Percentiles rank a stretch among this genome's conserved stretches.
phyloP scores from a whole-genome alignment of 2,888 invertebrate species.

The Penaeus monodon region DNA sequence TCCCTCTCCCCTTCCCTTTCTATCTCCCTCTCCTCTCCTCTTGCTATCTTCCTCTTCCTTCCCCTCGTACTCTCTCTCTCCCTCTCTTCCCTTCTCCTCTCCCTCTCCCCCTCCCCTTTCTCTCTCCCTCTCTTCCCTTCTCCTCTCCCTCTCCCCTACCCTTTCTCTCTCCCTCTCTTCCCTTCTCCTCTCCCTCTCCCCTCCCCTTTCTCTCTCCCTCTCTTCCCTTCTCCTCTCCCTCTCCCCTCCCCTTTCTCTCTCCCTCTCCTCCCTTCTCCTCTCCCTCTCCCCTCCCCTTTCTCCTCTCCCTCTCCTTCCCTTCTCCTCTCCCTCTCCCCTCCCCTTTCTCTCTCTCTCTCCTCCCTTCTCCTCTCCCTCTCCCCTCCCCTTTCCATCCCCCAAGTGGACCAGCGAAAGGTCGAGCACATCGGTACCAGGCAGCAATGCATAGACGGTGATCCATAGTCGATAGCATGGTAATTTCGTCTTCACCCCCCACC shows the following conservation, averaged over 20 bases:
- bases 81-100: too few relatives aligned
- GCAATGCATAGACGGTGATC: not conserved
- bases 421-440: not conserved
- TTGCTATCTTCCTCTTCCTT: too few relatives aligned
- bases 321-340: not conserved
- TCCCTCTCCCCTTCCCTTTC: too few relatives aligned
- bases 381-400: not conserved
- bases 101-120: not conserved
- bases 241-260: too few relatives aligned
- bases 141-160: not conserved
- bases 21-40: too few relatives aligned
- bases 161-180: not conserved
- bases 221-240: not conserved
- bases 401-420: not conserved
- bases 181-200: not conserved
- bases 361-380: not conserved
- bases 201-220: not conserved
- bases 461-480: not conserved
- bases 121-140: not conserved
- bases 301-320: too few relatives aligned
- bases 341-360: not conserved
- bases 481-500: too few relatives aligned
- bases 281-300: not conserved
- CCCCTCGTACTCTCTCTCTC: too few relatives aligned
- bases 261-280: not conserved